Conservation (phyloP, 2,888 invertebrate genomes). For the Tetheella fluctuosa region DNA sequence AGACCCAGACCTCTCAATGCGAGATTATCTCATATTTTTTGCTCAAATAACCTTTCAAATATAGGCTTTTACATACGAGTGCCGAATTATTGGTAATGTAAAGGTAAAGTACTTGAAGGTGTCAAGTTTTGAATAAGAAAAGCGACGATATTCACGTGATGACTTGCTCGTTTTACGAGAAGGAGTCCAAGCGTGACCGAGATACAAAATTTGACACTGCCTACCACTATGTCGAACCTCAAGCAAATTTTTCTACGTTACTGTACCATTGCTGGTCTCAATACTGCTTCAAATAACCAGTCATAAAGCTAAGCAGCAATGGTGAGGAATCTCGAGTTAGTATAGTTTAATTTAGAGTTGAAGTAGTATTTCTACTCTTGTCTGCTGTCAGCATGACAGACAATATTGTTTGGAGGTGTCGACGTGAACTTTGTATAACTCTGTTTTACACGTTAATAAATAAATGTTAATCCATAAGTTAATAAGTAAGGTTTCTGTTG, state of each 20-base stretch:
- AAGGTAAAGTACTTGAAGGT: slow-evolving; percentile 35
- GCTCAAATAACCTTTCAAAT: slow-evolving; percentile 11
- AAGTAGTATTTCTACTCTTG: background rate
- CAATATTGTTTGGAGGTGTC: slow-evolving; percentile 33
- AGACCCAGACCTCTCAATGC: background rate
- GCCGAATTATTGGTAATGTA: slow-evolving; percentile 1
- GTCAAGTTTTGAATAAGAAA: slow-evolving; percentile 53
- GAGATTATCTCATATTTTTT: slow-evolving; percentile 3
- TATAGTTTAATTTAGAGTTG: too few species aligned
- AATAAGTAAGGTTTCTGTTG: too few species aligned
- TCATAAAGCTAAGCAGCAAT: background rate
- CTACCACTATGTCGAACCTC: background rate
- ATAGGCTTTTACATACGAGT: background rate
- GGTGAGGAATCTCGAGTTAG: background rate
- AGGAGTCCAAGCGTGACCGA: slow-evolving; percentile 44
- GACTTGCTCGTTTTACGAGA: slow-evolving; percentile 48
- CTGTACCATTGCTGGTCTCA: slow-evolving; percentile 1
- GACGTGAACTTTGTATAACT: slow-evolving; percentile 24
- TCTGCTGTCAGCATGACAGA: slow-evolving; percentile 30
- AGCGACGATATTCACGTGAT: slow-evolving; percentile 37
- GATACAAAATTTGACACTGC: slow-evolving; percentile 32
- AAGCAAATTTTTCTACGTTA: background rate
- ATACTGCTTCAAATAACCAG: background rate
- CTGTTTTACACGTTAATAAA: slow-evolving; percentile 31
- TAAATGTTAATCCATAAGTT: slow-evolving; percentile 26